Evolutionary conservation across 2,797 vertebrate species (phyloP).

Genomic region (Schizopygopsis malacanthus): DNA sequence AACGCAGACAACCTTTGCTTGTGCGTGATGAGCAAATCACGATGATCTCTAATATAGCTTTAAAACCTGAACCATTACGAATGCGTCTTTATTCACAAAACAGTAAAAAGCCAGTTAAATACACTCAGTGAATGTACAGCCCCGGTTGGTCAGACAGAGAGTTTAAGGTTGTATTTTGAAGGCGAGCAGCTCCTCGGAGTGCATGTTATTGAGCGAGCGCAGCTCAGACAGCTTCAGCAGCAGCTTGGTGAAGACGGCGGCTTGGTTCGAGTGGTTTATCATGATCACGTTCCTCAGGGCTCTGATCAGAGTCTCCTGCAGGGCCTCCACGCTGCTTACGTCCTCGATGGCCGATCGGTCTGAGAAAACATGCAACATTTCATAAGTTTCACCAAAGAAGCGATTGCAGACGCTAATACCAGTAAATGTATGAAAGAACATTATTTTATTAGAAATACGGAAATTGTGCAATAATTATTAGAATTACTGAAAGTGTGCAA

Average conservation of each 20-base stretch:
- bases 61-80: not conserved
- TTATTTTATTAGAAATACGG: not conserved
- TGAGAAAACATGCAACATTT: constrained; percentile 60
- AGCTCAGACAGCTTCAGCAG: constrained; percentile 96
- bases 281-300: constrained; percentile 92
- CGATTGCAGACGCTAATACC: not conserved
- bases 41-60: constrained; percentile 39
- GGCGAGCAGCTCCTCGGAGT: constrained; percentile 97
- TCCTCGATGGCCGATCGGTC: constrained; percentile 97
- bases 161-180: constrained; percentile 91
- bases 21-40: constrained; percentile 15
- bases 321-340: constrained; percentile 88
- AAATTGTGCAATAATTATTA: not conserved
- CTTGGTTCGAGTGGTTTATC: constrained; percentile 92
- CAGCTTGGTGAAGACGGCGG: constrained; percentile 96
- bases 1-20: constrained; percentile 17
- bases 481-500: not conserved
- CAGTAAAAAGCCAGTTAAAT: constrained; percentile 12
- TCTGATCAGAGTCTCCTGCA: constrained; percentile 96
- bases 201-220: constrained; percentile 98
- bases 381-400: not conserved
- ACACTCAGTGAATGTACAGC: constrained; percentile 71
- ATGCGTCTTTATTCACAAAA: constrained; percentile 49
- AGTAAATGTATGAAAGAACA: not conserved
- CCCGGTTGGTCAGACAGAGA: constrained; percentile 62